A percentile compares a stretch with the other conserved stretches of the same genome.
phyloP scores from a whole-genome alignment of 2,113 vertebrate genomes.

The Chaetodon auriga region DNA sequence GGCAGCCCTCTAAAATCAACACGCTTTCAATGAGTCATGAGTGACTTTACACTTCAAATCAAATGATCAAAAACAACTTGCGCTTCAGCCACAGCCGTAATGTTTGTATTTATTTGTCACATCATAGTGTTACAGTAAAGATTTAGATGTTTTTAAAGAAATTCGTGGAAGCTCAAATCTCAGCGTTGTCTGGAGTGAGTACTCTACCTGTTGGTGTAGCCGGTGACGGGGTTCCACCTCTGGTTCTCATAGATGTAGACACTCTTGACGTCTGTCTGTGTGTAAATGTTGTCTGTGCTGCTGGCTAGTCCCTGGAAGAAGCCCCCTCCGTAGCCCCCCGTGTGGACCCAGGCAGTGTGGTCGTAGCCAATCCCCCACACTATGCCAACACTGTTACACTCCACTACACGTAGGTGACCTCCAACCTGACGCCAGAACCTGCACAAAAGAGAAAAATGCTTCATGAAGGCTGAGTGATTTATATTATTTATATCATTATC shows the following conservation, averaged over 20 bases:
- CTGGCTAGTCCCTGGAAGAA: constrained; percentile 92
- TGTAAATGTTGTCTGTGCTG: constrained; percentile 91
- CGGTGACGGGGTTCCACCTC: constrained; percentile 96
- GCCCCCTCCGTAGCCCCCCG: constrained; percentile 92
- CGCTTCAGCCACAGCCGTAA: not conserved
- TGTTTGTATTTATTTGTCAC: not conserved
- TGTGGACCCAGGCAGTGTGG: constrained; percentile 93
- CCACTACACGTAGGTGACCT: constrained; percentile 91
- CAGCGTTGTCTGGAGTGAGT: not conserved
- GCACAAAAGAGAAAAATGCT: constrained; percentile 1
- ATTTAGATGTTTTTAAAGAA: not conserved
- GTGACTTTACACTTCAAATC: not conserved
- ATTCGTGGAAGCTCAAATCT: not conserved
- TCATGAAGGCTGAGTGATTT: not conserved
- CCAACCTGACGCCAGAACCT: constrained; percentile 98
- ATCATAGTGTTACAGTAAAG: not conserved
- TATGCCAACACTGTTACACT: constrained; percentile 90
- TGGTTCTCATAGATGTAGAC: constrained; percentile 98
- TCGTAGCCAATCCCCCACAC: constrained; percentile 96
- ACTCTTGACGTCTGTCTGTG: constrained; percentile 92
- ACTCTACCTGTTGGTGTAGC: constrained; percentile 92
- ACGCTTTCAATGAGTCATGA: not conserved
- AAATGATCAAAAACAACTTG: not conserved
- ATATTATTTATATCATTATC: not conserved
- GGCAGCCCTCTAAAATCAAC: constrained; percentile 90